Evolutionary conservation across 2,888 invertebrate species (phyloP).

Genomic region (Xanthostigma xanthostigma): DNA sequence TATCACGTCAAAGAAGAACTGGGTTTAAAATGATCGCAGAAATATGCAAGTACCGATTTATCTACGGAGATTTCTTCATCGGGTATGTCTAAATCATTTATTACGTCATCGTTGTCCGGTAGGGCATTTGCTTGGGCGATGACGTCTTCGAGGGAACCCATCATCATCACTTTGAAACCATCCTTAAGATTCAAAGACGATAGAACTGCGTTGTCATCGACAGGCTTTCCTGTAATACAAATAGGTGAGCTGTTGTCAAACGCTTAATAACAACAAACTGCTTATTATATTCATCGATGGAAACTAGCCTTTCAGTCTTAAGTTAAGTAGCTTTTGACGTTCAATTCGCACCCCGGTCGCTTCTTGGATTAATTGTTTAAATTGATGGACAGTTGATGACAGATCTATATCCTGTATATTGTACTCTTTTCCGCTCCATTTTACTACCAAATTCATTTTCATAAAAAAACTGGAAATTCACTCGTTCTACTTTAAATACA

Average conservation of each 20-base stretch:
- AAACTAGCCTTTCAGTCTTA: slow-evolving; percentile 73
- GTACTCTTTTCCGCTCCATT: slow-evolving; percentile 90
- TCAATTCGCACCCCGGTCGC: slow-evolving; percentile 85
- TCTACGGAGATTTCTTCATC: slow-evolving; percentile 65
- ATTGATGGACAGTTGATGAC: slow-evolving; percentile 63
- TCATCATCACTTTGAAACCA: slow-evolving; percentile 90
- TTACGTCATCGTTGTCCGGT: slow-evolving; percentile 71
- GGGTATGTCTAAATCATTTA: slow-evolving; percentile 84
- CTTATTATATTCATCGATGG: slow-evolving; percentile 7
- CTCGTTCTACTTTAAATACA: too few species aligned
- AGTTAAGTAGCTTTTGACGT: slow-evolving; percentile 82
- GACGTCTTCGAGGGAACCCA: slow-evolving; percentile 87
- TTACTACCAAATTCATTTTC: slow-evolving; percentile 49
- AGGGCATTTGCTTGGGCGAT: slow-evolving; percentile 69
- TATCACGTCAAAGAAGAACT: too few species aligned
- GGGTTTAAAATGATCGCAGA: background rate
- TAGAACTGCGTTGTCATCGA: slow-evolving; percentile 65
- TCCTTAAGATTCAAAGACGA: slow-evolving; percentile 65
- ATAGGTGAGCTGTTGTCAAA: slow-evolving; percentile 4
- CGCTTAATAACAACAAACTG: slow-evolving; percentile 8
- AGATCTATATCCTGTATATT: slow-evolving; percentile 58
- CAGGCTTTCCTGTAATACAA: slow-evolving; percentile 57
- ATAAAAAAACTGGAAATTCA: too few species aligned
- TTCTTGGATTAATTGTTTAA: slow-evolving; percentile 74
- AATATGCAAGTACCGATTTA: slow-evolving; percentile 35